Evolutionary conservation across 1,140 invertebrate species (phyloP).

Genomic region (Macrostomum lignano): DNA sequence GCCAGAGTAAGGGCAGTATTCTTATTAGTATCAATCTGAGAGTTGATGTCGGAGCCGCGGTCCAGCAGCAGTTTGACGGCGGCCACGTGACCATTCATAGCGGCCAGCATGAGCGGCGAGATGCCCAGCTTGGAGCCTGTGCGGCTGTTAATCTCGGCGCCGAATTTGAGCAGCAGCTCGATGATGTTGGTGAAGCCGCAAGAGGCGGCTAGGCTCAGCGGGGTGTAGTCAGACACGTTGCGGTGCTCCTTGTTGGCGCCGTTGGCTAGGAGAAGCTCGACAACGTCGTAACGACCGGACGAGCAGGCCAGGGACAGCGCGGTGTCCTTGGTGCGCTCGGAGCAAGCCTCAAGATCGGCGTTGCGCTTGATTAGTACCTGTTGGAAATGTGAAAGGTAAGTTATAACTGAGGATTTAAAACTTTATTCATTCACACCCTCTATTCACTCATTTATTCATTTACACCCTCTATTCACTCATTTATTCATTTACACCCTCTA

Average conservation of each 20-base stretch:
- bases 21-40: slow-evolving; percentile 95
- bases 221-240: slow-evolving; percentile 95
- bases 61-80: slow-evolving; percentile 80
- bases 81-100: slow-evolving; percentile 98
- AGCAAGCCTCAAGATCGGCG: slow-evolving; percentile 90
- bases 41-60: slow-evolving; percentile 95
- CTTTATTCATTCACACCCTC: too few relatives aligned
- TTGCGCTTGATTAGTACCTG: too few relatives aligned
- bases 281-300: slow-evolving; percentile 77
- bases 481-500: too few relatives aligned
- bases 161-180: slow-evolving; percentile 60
- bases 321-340: slow-evolving; percentile 90
- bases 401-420: too few relatives aligned
- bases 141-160: slow-evolving; percentile 81
- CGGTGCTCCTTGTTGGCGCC: slow-evolving; percentile 90
- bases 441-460: too few relatives aligned
- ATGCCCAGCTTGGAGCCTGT: slow-evolving; percentile 74
- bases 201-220: slow-evolving; percentile 75
- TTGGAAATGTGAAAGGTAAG: too few relatives aligned
- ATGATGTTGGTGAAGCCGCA: slow-evolving; percentile 97
- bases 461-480: too few relatives aligned
- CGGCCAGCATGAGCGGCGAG: slow-evolving; percentile 88
- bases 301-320: slow-evolving; percentile 84
- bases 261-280: slow-evolving; percentile 55
- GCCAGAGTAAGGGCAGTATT: slow-evolving; percentile 93